Base-by-base conservation (phyloP, 30 jellyfish, hydroid and myxozoan species). In the Hydra vulgaris region DNA sequence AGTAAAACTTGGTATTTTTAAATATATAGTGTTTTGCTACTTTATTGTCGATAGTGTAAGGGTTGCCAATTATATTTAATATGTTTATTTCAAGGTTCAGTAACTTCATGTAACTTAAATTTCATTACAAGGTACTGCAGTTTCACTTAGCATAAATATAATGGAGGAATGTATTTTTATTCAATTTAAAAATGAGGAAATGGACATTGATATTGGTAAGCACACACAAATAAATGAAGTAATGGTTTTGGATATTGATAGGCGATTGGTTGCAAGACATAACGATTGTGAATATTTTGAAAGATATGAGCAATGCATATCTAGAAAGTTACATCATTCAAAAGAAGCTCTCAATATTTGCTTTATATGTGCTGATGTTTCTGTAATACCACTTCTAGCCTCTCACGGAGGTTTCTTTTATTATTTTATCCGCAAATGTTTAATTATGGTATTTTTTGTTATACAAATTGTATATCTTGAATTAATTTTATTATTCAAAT, bases 191-290 rank as follows among this genome's bases (percentile, higher is more conserved):
- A 40, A 40, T 40, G 12, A 3, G 5, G 61, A 40, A 40, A 12
- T 3, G 12, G 12, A 40, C 61, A 3, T 12, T 40, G 61, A 3
- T 40, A 40, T 5, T 40, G 12, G 61, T 12, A 40, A 40, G 20
- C 18, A 16, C 26, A 0, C 69, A 1, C 5, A 40, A 3, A 12
- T 40, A 40, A 40, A 40, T 40, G 12, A 26, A 4, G 17, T 53
- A 23, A 81, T 53, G 16, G 17, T 52, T 7, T 27, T 74, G 23
- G 73, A 84, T 16, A 84, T 74, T 21, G 88, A 87, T 27, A 61
- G 95, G 21, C 83, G 95, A 5, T 66, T 67, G 40, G 90, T 87
- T 0, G 86, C 95, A 16, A 82, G 95, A 26, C 54, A 81, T 5
- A 87, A 87, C 54, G 95, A 87, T 77, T 76, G 27, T 0, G 27